These are phyloP conservation scores for Rhyacichthys aspro DNA, from an alignment of 2,797 vertebrate species.

Conservation along the genomic window DNA sequence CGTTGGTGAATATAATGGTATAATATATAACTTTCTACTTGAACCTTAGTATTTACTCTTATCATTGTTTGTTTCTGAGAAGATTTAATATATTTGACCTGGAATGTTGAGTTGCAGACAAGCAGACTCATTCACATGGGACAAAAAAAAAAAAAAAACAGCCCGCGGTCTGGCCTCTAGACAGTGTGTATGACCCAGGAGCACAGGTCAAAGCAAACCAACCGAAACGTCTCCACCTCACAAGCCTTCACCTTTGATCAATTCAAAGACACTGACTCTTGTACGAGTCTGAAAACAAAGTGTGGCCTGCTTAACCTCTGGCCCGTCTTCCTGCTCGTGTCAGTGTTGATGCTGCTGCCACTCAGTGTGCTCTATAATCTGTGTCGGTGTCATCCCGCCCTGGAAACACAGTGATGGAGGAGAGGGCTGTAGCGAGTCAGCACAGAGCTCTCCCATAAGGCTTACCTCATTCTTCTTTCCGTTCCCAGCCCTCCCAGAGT, in stretches of 20 bases:
- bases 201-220: constrained; percentile 25
- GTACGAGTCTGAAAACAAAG: constrained; percentile 33
- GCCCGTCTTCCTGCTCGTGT: constrained; percentile 43
- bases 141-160: neutral
- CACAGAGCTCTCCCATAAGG: constrained; percentile 51
- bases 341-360: constrained; percentile 37
- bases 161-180: constrained; percentile 13
- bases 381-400: constrained; percentile 17
- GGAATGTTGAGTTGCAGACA: neutral
- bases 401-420: constrained; percentile 42
- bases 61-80: no score
- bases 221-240: constrained; percentile 24
- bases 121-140: neutral
- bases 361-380: constrained; percentile 24
- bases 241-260: constrained; percentile 22
- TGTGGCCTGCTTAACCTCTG: constrained; percentile 36
- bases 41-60: no score
- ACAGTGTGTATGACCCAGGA: constrained; percentile 15
- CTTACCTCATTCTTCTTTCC: constrained; percentile 73
- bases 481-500: constrained; percentile 65
- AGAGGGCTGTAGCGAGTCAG: constrained; percentile 37
- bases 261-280: constrained; percentile 22
- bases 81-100: no score
- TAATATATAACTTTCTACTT: no score
- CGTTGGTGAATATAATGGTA: no score